Evolutionary conservation across 37 sponge, comb jelly and placozoan species (phyloP).

Genomic region (Corticium candelabrum): DNA sequence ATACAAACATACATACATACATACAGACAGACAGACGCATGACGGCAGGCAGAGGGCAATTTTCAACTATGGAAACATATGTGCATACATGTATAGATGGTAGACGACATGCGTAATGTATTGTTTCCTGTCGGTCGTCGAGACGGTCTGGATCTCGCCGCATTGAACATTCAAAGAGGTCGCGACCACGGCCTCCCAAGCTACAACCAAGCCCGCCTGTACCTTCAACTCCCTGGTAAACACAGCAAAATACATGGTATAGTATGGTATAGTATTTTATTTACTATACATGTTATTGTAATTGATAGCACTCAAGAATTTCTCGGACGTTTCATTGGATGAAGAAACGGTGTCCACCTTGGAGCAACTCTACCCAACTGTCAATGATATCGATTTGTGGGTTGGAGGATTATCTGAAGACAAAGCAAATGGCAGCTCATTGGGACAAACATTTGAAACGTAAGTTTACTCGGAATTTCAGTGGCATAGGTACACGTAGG

Average conservation of each 20-base stretch:
- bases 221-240: not conserved
- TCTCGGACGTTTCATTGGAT: not conserved
- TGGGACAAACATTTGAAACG: not conserved
- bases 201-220: conserved; percentile 25
- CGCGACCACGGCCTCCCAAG: conserved; percentile 81
- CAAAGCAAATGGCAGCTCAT: not conserved
- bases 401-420: not conserved
- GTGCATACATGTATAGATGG: not conserved
- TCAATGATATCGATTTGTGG: not conserved
- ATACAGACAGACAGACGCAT: no score
- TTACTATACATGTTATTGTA: not conserved
- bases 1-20: no score
- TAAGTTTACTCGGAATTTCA: no score
- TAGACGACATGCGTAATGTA: conserved; percentile 12
- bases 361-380: not conserved
- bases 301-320: no score
- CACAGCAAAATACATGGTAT: not conserved
- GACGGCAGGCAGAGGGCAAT: no score
- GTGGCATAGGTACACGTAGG: no score
- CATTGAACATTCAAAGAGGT: conserved; percentile 82
- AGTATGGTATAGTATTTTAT: not conserved
- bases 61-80: not conserved
- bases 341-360: not conserved
- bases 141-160: conserved; percentile 57
- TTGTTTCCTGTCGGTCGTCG: not conserved